These are phyloP conservation scores for Danio choprae DNA, from an alignment of 2,797 vertebrate species.

Conservation along the genomic window DNA sequence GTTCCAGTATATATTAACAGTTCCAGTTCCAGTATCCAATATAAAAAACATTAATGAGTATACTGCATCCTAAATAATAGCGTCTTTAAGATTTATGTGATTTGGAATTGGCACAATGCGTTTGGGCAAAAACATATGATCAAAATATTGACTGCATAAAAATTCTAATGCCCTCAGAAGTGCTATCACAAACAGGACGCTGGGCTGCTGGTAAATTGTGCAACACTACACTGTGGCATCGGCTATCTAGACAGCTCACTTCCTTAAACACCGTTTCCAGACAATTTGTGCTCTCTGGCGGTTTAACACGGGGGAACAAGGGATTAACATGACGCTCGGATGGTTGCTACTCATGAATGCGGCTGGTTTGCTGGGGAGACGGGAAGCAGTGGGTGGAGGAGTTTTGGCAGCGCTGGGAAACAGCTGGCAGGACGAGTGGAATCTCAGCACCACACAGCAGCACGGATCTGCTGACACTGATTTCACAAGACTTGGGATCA, in stretches of 20 bases:
- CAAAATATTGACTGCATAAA: no score
- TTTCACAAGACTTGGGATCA: conserved; percentile 24
- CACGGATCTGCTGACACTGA: conserved; percentile 35
- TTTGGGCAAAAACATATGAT: no score
- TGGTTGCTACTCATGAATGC: conserved; percentile 49
- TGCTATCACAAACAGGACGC: neutral
- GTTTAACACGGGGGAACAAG: conserved; percentile 48
- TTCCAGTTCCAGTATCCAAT: no score
- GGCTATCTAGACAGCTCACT: conserved; percentile 48
- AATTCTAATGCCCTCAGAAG: neutral
- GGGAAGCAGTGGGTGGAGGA: conserved; percentile 70
- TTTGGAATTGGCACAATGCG: no score
- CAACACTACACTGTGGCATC: conserved; percentile 33
- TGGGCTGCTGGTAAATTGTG: conserved; percentile 23
- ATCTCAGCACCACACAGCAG: conserved; percentile 37
- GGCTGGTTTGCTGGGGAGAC: conserved; percentile 63
- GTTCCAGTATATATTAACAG: no score
- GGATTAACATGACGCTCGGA: conserved; percentile 51
- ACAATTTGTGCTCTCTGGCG: conserved; percentile 56
- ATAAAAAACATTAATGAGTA: no score
- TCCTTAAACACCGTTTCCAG: conserved; percentile 55
- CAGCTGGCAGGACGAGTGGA: conserved; percentile 65
- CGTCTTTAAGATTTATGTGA: no score
- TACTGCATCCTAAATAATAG: no score
- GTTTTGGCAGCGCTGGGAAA: conserved; percentile 59